A percentile compares a stretch with the other conserved stretches of the same genome.
These are phyloP conservation scores for Caenorhabditis sp. DNA, from an alignment of 2,888 invertebrate species.

Conservation along the genomic window DNA sequence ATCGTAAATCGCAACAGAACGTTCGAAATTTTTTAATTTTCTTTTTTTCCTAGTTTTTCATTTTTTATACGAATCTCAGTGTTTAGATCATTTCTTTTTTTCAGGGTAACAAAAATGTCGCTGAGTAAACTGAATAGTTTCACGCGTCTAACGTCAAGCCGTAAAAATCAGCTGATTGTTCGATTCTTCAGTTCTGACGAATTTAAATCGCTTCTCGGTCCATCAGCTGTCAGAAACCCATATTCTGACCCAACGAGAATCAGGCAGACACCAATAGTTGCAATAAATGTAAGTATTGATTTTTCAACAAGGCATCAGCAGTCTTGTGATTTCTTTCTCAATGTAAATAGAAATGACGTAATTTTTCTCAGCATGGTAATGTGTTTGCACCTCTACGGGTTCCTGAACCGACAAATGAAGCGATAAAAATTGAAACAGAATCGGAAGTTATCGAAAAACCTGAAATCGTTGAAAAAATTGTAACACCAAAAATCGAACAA, in stretches of 20 bases:
- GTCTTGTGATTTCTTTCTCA: no score
- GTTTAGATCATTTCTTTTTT: constrained; percentile 1
- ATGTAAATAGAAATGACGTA: background rate
- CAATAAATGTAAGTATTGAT: constrained; percentile 20
- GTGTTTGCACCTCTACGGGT: constrained; percentile 29
- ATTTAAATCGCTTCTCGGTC: constrained; percentile 37
- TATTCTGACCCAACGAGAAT: constrained; percentile 29
- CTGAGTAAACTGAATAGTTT: constrained; percentile 28
- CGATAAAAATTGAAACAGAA: background rate
- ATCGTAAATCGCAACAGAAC: constrained; percentile 27
- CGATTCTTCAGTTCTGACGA: constrained; percentile 38
- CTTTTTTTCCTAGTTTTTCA: background rate
- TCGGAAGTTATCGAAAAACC: constrained; percentile 13
- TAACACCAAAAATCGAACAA: background rate
- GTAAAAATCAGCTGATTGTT: constrained; percentile 15
- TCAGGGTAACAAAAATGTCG: constrained; percentile 24
- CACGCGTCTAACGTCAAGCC: constrained; percentile 17
- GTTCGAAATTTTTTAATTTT: constrained; percentile 12
- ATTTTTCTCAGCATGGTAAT: constrained; percentile 36
- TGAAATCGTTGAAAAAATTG: constrained; percentile 16
- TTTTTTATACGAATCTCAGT: background rate
- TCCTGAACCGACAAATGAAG: constrained; percentile 29
- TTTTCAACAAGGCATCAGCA: background rate
- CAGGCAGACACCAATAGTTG: constrained; percentile 16
- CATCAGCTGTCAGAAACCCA: constrained; percentile 36